Evolutionary conservation across 2,888 invertebrate species (phyloP), one percentile per base, ranked within the genome.

Genomic region (Encarsia formosa): DNA sequence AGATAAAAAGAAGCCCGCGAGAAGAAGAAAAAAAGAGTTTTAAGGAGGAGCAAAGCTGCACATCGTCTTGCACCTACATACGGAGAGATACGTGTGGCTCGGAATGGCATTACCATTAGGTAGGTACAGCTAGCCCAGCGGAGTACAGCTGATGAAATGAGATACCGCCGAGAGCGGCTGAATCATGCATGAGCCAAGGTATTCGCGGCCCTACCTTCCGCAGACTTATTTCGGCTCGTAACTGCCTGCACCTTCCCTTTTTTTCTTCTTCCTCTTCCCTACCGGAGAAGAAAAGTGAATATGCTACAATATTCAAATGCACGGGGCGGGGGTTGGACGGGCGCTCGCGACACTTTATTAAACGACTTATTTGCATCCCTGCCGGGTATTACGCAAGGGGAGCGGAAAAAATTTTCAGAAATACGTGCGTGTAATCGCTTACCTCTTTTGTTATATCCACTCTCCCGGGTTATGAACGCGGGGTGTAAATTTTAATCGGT

Each of bases 51-150:
- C 61, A 5, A 22, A 11, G 29, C 24, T 22, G 38, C 20, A 34
- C 4, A 5, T 11, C 15, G 31, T 37, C 22, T 39, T 13, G 42
- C 29, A 61, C 65, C 60, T 58, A 61, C 69, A 72, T 73, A 73
- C 72, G 67, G 69, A 72, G 71, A 72, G 70, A 71, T 73, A 71
- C 70, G 72, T 71, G 69, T 68, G 6, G 35, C 64, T 62, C 63
- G 67, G 71, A 70, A 72, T 72, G 68, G 65, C 69, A 72, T 73
- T 73, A 72, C 70, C 72, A 73, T 73, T 73, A 73, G 70, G 68
- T n/a, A 71, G 68, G 71, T 73, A 73, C 68, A 70, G 73, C 71
- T 73, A 65, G 68, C 65, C 18, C 34, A 23, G 20, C 19, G 6
- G 19, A 24, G 16, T 18, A 5, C 15, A 22, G 19, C 65, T 64